These are phyloP conservation scores for Phataginus tricuspis DNA, from an alignment of 2,797 vertebrate genomes.

Conservation along the genomic window DNA sequence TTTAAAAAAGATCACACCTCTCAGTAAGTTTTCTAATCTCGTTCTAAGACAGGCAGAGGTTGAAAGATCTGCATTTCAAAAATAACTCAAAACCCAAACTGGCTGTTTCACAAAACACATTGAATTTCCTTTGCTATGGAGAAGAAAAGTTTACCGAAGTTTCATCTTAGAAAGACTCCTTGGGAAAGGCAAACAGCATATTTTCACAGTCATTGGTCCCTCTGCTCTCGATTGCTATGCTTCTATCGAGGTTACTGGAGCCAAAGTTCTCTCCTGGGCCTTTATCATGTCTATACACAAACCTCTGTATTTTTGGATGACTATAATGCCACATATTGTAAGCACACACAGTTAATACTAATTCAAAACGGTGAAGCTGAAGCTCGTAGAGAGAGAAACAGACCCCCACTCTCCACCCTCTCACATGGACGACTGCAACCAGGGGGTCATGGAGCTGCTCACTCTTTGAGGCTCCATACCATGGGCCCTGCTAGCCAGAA, in stretches of 20 bases:
- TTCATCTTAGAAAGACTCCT: conserved; percentile 2
- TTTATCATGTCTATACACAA: background rate
- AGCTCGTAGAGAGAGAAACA: background rate
- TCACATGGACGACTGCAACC: background rate
- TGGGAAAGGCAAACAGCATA: conserved; percentile 36
- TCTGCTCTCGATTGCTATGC: background rate
- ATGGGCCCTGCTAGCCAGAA: background rate
- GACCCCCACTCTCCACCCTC: background rate
- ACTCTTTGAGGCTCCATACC: background rate
- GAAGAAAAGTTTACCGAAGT: conserved; percentile 38
- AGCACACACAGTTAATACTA: background rate
- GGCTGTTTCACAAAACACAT: conserved; percentile 29
- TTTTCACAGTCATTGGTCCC: background rate
- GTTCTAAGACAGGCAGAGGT: conserved; percentile 26
- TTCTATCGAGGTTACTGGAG: background rate
- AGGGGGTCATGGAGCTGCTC: background rate
- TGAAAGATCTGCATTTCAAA: conserved; percentile 30
- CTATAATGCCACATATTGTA: background rate
- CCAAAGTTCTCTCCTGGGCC: background rate
- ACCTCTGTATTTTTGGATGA: background rate
- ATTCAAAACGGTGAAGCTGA: background rate
- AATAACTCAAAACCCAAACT: conserved; percentile 8
- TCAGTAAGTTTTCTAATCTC: background rate
- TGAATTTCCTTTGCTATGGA: conserved; percentile 14
- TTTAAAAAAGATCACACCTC: background rate